phyloP scores from a whole-genome alignment of 2,888 invertebrate genomes.

The Macrosoma leucophasiata region DNA sequence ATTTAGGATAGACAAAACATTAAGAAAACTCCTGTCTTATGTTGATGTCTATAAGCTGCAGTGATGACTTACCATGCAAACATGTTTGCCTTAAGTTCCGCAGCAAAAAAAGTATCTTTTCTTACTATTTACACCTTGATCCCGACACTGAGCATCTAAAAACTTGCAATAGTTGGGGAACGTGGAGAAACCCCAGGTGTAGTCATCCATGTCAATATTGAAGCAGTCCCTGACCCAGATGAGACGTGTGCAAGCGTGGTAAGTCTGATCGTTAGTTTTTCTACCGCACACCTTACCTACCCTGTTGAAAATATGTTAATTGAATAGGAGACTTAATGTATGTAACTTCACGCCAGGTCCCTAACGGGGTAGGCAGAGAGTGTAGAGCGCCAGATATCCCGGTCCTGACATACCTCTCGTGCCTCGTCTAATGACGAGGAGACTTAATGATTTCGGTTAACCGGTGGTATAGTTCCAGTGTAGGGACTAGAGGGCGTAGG shows the following conservation, averaged over 20 bases:
- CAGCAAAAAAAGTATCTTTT: not conserved
- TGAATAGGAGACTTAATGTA: too few species aligned
- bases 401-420: too few species aligned
- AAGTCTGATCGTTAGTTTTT: not conserved
- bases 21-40: not conserved
- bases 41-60: not conserved
- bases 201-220: conserved; percentile 10
- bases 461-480: too few species aligned
- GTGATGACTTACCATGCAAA: not conserved
- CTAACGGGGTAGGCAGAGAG: not conserved
- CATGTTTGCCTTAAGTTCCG: not conserved
- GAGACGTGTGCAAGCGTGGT: not conserved
- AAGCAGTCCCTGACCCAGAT: conserved; percentile 9
- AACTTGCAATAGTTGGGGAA: conserved; percentile 25
- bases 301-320: conserved; percentile 3
- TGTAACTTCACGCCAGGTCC: too few species aligned
- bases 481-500: too few species aligned
- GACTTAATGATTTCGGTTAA: too few species aligned
- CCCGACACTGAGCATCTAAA: conserved; percentile 20
- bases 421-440: too few species aligned
- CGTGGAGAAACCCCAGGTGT: conserved; percentile 11
- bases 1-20: not conserved
- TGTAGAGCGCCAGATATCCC: not conserved
- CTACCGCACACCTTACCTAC: conserved; percentile 17
- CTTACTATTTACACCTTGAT: not conserved